Base-by-base conservation (phyloP, 2,113 vertebrate genomes). In the Myrmecophaga tridactyla region DNA sequence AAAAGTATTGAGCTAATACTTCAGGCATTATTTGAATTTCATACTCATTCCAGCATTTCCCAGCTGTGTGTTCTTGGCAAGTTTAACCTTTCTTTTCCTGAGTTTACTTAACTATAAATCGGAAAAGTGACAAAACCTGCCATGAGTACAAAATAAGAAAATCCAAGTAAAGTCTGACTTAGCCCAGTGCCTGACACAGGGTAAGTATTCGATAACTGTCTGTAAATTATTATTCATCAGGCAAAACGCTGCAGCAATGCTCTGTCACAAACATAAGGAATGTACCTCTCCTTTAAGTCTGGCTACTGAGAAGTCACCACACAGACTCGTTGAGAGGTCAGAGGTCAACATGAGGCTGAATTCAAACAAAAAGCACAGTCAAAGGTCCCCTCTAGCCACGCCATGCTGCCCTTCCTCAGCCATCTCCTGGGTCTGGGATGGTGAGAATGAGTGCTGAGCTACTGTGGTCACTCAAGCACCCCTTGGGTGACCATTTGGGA, bases 31-130 rank as follows among this genome's bases (percentile, higher is more conserved):
- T 73, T 70, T 78, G 60, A 10, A 17, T 76, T 76, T 76, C 48
- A 48, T 51, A 48, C 29, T 34, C 29, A 48, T 34, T 18, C 43
- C 14, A 76, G 73, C 6, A 62, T n/a, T 63, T 81, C 7, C 34
- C 60, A 70, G 72, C 67, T 75, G 39, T 65, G 48, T 34, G 69
- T 48, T 23, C 48, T 70, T 36, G 56, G 41, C 67, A 48, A 77
- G 88, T 51, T 82, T 25, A 53, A 48, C 31, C 29, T 13, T 34
- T n/a, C n/a, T 70, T 63, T 65, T 17, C 53, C 51, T 63, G 23
- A 17, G 34, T 88, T 89, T 86, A 51, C 39, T 86, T 56, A 89
- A 78, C 36, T 63, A 3, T 69, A 90, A 94, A 73, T 4, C 41
- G 23, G 9, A 31, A 4, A 86, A 70, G 62, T 62, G 82, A 77